Percentiles rank a stretch among this genome's conserved stretches.
Conservation (phyloP, 2,888 invertebrate genomes). For the Agrypnus murinus region DNA sequence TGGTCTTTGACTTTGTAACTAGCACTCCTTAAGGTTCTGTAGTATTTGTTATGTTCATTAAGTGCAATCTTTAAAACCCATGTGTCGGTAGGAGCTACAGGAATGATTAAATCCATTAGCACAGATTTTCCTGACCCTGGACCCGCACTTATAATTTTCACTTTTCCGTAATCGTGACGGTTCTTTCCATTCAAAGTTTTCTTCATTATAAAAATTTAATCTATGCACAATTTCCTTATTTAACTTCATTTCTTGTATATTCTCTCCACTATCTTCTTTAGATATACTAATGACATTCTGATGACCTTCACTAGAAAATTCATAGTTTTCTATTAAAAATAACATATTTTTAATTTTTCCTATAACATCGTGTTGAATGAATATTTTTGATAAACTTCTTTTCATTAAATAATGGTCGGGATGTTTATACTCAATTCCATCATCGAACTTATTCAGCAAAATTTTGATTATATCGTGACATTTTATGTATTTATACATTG, state of each 20-base stretch:
- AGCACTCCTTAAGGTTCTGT: not conserved
- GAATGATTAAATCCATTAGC: not conserved
- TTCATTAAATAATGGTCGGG: too few species aligned
- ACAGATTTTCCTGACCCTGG: constrained; percentile 18
- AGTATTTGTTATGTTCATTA: constrained; percentile 1
- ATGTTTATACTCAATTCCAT: constrained; percentile 10
- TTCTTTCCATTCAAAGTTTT: constrained; percentile 6
- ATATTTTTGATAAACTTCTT: too few species aligned
- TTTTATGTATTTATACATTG: too few species aligned
- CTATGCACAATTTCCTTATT: not conserved
- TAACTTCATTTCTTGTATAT: not conserved
- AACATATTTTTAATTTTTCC: not conserved
- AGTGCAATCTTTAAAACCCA: too few species aligned
- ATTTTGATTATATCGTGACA: too few species aligned
- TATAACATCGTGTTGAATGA: not conserved
- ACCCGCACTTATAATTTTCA: too few species aligned
- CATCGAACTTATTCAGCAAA: constrained; percentile 7
- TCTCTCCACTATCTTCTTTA: not conserved
- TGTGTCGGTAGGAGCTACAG: not conserved
- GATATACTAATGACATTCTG: not conserved
- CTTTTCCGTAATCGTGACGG: not conserved
- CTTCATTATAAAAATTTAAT: not conserved
- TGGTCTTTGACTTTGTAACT: not conserved
- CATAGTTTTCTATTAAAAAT: constrained; percentile 20
- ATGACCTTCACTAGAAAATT: not conserved